Percentiles rank a stretch among this genome's conserved stretches.
Evolutionary conservation across 2,113 vertebrate species (phyloP).

Genomic region (Microtus richardsoni): DNA sequence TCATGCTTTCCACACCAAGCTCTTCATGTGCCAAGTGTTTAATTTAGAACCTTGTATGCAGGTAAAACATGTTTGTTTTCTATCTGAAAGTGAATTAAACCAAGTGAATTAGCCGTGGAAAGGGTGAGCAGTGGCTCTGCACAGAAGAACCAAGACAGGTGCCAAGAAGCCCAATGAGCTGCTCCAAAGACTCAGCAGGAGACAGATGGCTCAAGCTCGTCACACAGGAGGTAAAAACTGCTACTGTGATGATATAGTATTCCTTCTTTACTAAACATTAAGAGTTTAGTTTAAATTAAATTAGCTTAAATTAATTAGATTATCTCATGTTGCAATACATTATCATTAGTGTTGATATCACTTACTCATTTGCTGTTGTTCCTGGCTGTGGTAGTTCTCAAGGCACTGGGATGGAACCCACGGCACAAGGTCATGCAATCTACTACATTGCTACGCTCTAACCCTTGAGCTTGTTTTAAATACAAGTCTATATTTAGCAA

Average conservation of each 20-base stretch:
- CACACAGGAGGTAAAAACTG: not conserved
- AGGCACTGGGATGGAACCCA: not conserved
- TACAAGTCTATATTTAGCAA: not conserved
- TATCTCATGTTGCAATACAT: not conserved
- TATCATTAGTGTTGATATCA: not conserved
- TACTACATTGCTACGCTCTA: not conserved
- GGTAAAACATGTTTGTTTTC: not conserved
- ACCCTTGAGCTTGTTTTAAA: constrained; percentile 41
- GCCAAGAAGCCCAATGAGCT: constrained; percentile 5
- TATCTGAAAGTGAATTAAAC: constrained; percentile 12
- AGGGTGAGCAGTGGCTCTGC: not conserved
- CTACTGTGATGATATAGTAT: not conserved
- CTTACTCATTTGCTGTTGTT: not conserved
- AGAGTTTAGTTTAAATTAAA: too few species aligned
- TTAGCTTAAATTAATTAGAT: too few species aligned
- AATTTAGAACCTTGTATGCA: not conserved
- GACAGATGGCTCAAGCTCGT: not conserved
- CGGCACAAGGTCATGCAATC: not conserved
- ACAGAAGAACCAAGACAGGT: not conserved
- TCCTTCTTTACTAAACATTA: not conserved
- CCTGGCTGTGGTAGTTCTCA: not conserved
- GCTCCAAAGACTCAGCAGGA: not conserved
- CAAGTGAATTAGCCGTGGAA: not conserved
- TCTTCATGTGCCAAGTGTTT: not conserved
- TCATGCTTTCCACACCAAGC: not conserved